Conservation (phyloP, 2,888 invertebrate genomes). For the Linyphia triangularis region DNA sequence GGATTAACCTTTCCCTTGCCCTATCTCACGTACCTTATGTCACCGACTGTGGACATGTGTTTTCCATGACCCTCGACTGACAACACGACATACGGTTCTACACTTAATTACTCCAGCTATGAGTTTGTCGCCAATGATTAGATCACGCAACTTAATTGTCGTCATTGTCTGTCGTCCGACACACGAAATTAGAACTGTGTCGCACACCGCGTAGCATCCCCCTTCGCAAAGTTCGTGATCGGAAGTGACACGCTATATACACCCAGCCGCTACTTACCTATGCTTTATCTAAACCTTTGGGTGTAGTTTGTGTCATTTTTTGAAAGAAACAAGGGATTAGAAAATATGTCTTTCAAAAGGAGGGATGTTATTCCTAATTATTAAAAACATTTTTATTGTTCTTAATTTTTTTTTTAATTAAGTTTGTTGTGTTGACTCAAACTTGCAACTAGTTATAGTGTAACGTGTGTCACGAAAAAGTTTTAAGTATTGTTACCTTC, state of each 20-base stretch:
- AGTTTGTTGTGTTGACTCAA: too few species aligned
- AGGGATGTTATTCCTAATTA: neutral
- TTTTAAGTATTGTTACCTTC: too few species aligned
- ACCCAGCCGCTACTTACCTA: conserved; percentile 3
- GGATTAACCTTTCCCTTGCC: neutral
- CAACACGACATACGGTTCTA: conserved; percentile 45
- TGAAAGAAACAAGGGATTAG: neutral
- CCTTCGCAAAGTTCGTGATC: neutral
- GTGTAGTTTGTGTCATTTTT: neutral
- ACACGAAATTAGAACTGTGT: conserved; percentile 15
- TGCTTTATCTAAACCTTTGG: neutral
- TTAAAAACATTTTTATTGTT: too few species aligned
- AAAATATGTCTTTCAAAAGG: neutral
- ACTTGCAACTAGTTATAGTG: too few species aligned
- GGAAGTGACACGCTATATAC: conserved; percentile 14
- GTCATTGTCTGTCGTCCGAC: conserved; percentile 33
- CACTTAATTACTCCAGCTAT: conserved; percentile 47
- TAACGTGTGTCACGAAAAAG: too few species aligned
- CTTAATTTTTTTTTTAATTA: too few species aligned
- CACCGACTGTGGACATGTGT: conserved; percentile 45
- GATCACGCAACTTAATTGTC: conserved; percentile 52
- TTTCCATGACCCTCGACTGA: conserved; percentile 26
- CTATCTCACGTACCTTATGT: neutral
- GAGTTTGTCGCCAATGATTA: conserved; percentile 41
- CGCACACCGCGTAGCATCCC: neutral